Evolutionary conservation across 2,797 vertebrate species (phyloP).

Genomic region (Pteronotus mesoamericanus): DNA sequence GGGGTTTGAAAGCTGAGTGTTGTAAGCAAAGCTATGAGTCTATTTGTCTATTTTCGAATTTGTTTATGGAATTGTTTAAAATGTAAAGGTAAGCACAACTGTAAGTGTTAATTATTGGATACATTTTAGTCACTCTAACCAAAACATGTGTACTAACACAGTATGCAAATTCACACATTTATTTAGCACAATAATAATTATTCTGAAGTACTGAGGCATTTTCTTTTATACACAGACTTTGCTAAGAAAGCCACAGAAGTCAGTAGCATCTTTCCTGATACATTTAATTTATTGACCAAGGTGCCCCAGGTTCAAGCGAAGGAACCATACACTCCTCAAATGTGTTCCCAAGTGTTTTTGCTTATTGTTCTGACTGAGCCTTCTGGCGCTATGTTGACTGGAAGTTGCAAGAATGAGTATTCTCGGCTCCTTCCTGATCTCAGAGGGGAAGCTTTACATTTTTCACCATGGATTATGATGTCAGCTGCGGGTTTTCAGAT

Average conservation of each 20-base stretch:
- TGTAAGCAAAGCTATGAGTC: neutral
- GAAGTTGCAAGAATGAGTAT: neutral
- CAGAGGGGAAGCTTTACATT: neutral
- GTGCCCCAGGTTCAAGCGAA: neutral
- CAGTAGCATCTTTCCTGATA: neutral
- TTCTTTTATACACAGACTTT: neutral
- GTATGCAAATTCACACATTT: constrained; percentile 34
- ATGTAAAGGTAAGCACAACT: constrained; percentile 38
- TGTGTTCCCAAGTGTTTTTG: neutral
- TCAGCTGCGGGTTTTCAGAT: neutral
- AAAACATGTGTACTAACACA: constrained; percentile 40
- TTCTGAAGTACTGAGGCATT: neutral
- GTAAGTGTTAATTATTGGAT: neutral
- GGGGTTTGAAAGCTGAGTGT: neutral
- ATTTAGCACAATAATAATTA: constrained; percentile 15
- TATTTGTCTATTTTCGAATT: constrained; percentile 2
- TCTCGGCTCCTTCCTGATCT: neutral
- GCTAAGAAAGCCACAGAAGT: neutral
- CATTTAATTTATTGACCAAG: neutral
- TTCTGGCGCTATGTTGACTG: neutral
- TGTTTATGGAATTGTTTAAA: constrained; percentile 44
- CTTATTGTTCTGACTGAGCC: neutral
- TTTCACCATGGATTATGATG: neutral
- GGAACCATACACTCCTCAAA: neutral
- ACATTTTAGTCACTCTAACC: neutral